phyloP scores from a whole-genome alignment of 2,888 invertebrate species.

The Chymomyza procnemis region DNA sequence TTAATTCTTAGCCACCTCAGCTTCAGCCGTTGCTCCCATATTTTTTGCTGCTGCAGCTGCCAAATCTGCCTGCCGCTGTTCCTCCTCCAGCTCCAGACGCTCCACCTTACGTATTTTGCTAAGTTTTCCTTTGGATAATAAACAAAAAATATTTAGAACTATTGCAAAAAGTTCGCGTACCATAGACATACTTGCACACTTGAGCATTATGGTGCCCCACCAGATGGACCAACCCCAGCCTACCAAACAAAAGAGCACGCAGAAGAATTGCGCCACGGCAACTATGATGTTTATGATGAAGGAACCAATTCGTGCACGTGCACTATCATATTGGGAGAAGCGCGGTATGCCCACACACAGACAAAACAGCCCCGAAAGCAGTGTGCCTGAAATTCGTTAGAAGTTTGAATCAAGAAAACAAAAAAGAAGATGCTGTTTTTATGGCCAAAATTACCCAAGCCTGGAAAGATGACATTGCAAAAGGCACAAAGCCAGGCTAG shows the following conservation, averaged over 20 bases:
- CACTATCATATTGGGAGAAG: conserved; percentile 89
- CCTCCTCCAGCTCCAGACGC: conserved; percentile 79
- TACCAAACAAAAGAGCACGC: conserved; percentile 94
- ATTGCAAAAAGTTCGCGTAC: not conserved
- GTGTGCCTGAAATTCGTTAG: conserved; percentile 83
- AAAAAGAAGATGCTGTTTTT: not conserved
- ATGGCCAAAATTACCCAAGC: conserved; percentile 82
- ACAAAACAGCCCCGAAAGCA: conserved; percentile 92
- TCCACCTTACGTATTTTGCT: conserved; percentile 82
- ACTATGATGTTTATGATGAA: conserved; percentile 92
- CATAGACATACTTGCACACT: conserved; percentile 87
- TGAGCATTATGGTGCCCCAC: conserved; percentile 97
- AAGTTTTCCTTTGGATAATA: conserved; percentile 81
- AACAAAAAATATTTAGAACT: not conserved
- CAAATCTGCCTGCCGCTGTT: conserved; percentile 77
- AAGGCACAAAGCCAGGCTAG: conserved; percentile 93
- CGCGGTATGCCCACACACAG: conserved; percentile 93
- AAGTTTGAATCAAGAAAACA: not conserved
- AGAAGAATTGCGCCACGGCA: conserved; percentile 93
- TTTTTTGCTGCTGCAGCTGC: conserved; percentile 79
- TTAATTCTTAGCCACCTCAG: conserved; percentile 56
- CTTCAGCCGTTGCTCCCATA: conserved; percentile 34
- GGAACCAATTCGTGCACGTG: conserved; percentile 87
- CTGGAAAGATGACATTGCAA: conserved; percentile 88
- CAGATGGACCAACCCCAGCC: conserved; percentile 99